Base-by-base conservation (phyloP, 2,888 invertebrate genomes). In the Rhodophaea formosa region DNA sequence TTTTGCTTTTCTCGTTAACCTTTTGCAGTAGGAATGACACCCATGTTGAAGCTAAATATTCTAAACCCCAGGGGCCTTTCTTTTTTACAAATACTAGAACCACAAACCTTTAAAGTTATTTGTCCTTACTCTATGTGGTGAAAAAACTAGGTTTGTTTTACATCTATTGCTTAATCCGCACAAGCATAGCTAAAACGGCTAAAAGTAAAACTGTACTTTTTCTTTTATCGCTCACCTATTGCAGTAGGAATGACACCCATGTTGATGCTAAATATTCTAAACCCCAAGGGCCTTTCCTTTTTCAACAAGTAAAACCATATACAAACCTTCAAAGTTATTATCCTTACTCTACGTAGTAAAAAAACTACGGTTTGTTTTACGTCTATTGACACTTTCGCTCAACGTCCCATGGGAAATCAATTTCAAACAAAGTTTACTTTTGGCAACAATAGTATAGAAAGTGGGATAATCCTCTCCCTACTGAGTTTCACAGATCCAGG, bases 321-420 rank as follows among this genome's bases (percentile, higher is more conserved):
- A 32, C 35, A 57, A 57, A 58, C 56, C 42, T 53, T 10, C 49
- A 56, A 58, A 12, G 3, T n/a, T 10, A 10, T 17, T 17, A 10
- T 54, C 43, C 43, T 23, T 42, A 46, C n/a, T n/a, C n/a, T n/a
- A n/a, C n/a, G n/a, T n/a, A n/a, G n/a, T n/a, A n/a, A n/a, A n/a
- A n/a, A n/a, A n/a, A 5, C 23, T 23, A 23, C n/a, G 16, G 54
- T 54, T 54, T 47, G 47, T 60, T 17, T n/a, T 39, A 56, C 56
- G 51, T 53, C 43, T 52, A 55, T 63, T 67, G 62, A 66, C 66
- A 76, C 76, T 75, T 76, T 71, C 67, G 29, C 68, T 47, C 53
- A 8, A 56, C 43, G 58, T 78, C 84, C 75, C 82, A 72, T 60
- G 83, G 80, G 82, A 82, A 77, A 79, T 78, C 56, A 77, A 64